Percentiles rank a stretch among this genome's conserved stretches.
Evolutionary conservation across 1,140 invertebrate species (phyloP).

Genomic region (Drosophila parabipectinata): DNA sequence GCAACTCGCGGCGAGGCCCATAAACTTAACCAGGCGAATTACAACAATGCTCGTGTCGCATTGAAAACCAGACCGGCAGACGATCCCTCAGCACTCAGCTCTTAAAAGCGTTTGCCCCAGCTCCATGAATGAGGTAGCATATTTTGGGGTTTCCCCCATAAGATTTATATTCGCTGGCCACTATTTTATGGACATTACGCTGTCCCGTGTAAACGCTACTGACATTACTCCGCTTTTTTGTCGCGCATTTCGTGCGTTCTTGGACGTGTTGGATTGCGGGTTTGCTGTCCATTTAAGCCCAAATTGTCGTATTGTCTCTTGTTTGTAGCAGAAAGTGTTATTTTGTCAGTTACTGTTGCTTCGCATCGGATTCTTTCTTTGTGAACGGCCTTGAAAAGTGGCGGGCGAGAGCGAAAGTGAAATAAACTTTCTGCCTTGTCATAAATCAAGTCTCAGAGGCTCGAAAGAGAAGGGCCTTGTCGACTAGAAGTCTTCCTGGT

Average conservation of each 20-base stretch:
- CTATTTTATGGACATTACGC: constrained; percentile 13
- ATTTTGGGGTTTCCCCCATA: constrained; percentile 25
- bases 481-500: neutral
- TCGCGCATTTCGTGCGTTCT: constrained; percentile 47
- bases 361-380: constrained; percentile 55
- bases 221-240: constrained; percentile 22
- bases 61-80: constrained; percentile 32
- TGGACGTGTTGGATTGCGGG: constrained; percentile 41
- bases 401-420: constrained; percentile 56
- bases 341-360: constrained; percentile 30
- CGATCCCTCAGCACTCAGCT: neutral
- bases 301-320: constrained; percentile 42
- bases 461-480: neutral
- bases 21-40: constrained; percentile 54
- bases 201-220: constrained; percentile 17
- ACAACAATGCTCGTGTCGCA: constrained; percentile 51
- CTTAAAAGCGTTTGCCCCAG: constrained; percentile 25
- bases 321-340: constrained; percentile 21
- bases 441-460: neutral
- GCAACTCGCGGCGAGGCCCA: constrained; percentile 54
- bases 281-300: constrained; percentile 49
- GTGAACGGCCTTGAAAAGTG: constrained; percentile 53
- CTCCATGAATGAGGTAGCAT: constrained; percentile 24
- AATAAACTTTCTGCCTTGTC: constrained; percentile 6
- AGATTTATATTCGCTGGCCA: constrained; percentile 21